Base-by-base conservation (phyloP, 1,140 invertebrate genomes). In the Zaprionus nigranus region DNA sequence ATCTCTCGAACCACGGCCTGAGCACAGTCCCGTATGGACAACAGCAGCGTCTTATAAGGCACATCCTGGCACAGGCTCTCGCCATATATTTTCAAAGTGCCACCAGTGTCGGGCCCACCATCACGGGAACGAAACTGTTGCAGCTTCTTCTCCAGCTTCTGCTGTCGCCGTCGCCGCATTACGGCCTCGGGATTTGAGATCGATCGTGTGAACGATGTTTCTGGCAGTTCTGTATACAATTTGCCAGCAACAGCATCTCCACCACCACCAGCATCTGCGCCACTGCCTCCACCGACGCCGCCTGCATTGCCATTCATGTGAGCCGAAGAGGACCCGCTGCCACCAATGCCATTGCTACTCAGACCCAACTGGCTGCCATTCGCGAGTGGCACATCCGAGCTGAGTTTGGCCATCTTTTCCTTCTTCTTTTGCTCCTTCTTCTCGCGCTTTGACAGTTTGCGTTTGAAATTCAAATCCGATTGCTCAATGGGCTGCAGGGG, bases 171-270 rank as follows among this genome's bases (percentile, higher is more conserved):
- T 38, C 99, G 95, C 71, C 98, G 95, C 99, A 99, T 99, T 64
- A 99, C 99, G 64, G 98, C 98, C 94, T 99, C 99, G 11, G 99
- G 99, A 94, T 99, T 99, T 59, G 98, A 99, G 91, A 99, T 99
- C 77, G 98, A 99, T 75, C 99, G 94, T 17, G 98, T 99, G 93
- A 99, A 99, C 92, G 97, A 98, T 28, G 98, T 99, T 94, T 99
- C 98, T 22, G 99, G 99, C 73, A 99, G 93, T 94, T 99, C 98
- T 84, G 96, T 98, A 84, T 99, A 99, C 51, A 99, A 93, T 94
- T 98, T 98, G 91, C 98, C 97, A 0, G 98, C 97, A 17, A 98
- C 97, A 64, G 95, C 95, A 36, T 81, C 76, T 11, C 73, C 71
- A 68, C 58, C 74, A 72, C 75, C 72, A 20, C 43, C 76, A 11